Evolutionary conservation across 2,797 vertebrate species (phyloP), one percentile per base, ranked within the genome.

Genomic region (Channa striata): DNA sequence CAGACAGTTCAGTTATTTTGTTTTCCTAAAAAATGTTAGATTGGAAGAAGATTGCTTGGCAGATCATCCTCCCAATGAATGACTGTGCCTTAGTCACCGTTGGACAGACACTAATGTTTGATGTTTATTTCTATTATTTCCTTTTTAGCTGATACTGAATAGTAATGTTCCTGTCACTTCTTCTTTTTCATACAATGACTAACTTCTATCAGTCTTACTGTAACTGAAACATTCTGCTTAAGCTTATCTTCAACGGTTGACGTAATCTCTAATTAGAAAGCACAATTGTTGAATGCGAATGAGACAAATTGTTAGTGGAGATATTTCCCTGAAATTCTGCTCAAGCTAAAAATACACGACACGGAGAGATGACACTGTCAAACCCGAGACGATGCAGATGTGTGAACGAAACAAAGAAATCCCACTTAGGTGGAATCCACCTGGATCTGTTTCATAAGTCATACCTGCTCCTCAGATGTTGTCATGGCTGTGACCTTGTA

Each of bases 251-350:
- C 34, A 49, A 52, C 63, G 60, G 62, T 82, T 81, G 25, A 3
- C 51, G 58, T 64, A 65, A 86, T 83, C 80, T 84, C 71, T 83
- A 78, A 88, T 81, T 84, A 79, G 56, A 61, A 71, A 56, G 12
- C 13, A 44, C 82, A 60, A 60, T 51, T 52, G 69, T 19, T 51
- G 54, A 76, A 78, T 30, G 43, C 63, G 64, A 80, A 63, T 68
- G 46, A 57, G 62, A 44, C 39, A 34, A 42, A 48, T 53, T 58
- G 40, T 19, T 71, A 58, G 34, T 1, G 11, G 48, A 50, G 4
- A 43, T 1, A 1, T 37, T 20, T 42, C 16, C 20, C 46, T 54
- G 57, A 60, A 53, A 56, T 65, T 72, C n/a, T 54, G 33, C 59
- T 61, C 10, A n/a, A 47, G 36, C 1, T 30, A 40, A 66, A 11